A percentile compares a stretch with the other conserved stretches of the same genome.
These are phyloP conservation scores for Lemur catta DNA, from an alignment of 2,797 vertebrate genomes.

Conservation along the genomic window DNA sequence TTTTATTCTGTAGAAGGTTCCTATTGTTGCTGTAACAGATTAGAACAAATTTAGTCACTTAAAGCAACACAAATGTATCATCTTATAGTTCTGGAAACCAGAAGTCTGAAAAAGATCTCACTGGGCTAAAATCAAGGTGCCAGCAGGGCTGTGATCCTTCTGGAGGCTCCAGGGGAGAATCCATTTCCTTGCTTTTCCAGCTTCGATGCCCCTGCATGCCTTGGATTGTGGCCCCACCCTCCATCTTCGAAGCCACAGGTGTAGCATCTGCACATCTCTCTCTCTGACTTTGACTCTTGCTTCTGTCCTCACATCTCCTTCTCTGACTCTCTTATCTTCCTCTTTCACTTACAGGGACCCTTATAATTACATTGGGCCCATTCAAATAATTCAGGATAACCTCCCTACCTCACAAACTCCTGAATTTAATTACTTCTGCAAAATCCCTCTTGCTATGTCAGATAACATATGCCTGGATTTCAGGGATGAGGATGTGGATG, in stretches of 20 bases:
- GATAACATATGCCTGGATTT: not conserved
- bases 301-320: not conserved
- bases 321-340: not conserved
- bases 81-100: not conserved
- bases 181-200: not conserved
- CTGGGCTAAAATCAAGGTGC: not conserved
- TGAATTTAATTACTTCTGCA: not conserved
- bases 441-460: not conserved
- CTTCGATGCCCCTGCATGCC: not conserved
- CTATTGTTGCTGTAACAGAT: not conserved
- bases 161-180: not conserved
- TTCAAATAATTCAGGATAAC: not conserved
- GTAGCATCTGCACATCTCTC: not conserved
- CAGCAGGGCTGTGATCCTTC: not conserved
- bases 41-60: not conserved
- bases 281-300: not conserved
- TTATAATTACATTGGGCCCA: not conserved
- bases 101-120: not conserved
- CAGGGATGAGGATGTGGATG: not conserved
- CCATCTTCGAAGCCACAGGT: not conserved
- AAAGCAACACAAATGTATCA: not conserved
- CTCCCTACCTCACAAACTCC: not conserved
- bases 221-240: not conserved
- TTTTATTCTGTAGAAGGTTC: not conserved
- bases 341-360: not conserved